A percentile compares a stretch with the other conserved stretches of the same genome.
Conservation (phyloP, 2,888 invertebrate genomes). For the Eupithecia centaureata region DNA sequence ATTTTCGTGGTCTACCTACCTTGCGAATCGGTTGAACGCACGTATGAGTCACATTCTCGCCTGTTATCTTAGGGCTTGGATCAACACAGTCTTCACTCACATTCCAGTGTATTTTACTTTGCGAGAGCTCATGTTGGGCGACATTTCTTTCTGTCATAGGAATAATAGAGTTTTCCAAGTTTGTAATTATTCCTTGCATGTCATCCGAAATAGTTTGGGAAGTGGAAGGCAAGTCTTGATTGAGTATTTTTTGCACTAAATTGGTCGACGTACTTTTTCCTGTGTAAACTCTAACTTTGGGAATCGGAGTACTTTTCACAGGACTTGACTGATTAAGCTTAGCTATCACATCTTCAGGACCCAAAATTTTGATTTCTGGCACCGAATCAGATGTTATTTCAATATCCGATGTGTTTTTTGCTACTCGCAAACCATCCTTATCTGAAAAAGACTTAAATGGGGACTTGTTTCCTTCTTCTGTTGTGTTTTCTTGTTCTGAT, state of each 20-base stretch:
- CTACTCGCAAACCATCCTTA: background rate
- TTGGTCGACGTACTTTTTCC: background rate
- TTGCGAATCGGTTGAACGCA: background rate
- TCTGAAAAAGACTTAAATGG: background rate
- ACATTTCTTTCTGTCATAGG: background rate
- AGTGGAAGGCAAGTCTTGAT: background rate
- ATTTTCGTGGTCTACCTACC: background rate
- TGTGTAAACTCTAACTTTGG: conserved; percentile 29
- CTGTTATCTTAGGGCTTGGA: background rate
- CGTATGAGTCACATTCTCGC: background rate
- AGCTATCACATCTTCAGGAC: conserved; percentile 16
- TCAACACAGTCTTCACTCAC: background rate
- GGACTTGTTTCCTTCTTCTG: background rate
- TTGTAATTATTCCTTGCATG: background rate
- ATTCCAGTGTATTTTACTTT: background rate
- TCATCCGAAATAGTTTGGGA: conserved; percentile 1
- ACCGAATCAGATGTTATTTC: background rate
- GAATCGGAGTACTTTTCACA: conserved; percentile 18
- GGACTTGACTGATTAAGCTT: conserved; percentile 15
- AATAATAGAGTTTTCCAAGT: background rate
- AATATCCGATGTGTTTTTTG: conserved; percentile 9
- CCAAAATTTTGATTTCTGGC: background rate
- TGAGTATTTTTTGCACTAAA: background rate
- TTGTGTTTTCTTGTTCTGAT: background rate
- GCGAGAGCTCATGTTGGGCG: background rate